Base-by-base conservation (phyloP, 2,888 invertebrate genomes). In the Athalia rosae region DNA sequence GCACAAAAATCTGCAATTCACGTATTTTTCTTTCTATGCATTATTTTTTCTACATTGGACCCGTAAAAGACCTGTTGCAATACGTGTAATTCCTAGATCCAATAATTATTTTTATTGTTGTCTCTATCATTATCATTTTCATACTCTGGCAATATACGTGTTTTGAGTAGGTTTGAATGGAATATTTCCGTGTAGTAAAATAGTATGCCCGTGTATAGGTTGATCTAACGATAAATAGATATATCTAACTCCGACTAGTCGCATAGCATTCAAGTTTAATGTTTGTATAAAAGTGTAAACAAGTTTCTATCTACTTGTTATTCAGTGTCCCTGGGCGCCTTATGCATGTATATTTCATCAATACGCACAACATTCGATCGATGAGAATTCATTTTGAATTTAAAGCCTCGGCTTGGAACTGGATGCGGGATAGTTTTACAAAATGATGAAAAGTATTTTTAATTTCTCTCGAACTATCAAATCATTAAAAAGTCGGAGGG, bases 251-350 rank as follows among this genome's bases (percentile, higher is more conserved):
- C 43, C 58, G 58, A 71, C 71, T 71, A 56, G 58, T 45, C 58
- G 13, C 13, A 58, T 58, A 13, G 58, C 58, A 58, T 11, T 5
- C 13, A 71, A 71, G 9, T 71, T 58, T 56, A 58, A 71, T 43
- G 45, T 71, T 71, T 56, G 41, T 71, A 58, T 71, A 58, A 71
- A 71, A 71, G 45, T 71, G 58, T 71, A 58, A 71, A 71, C 71
- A 71, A 71, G 71, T 71, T 71, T 58, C 71, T 71, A 71, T 41
- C 71, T 71, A 71, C 71, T 71, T 71, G 58, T 58, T 71, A 71
- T 71, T 71, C 71, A 71, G 71, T 71, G 71, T 71, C 71, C 71
- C 71, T 71, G 71, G 45, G 41, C 45, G 50, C 71, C 45, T 11
- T 58, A 41, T 9, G 45, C 45, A 13, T 71, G 43, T 71, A 50